Percentiles rank a stretch among this genome's conserved stretches.
Evolutionary conservation across 2,888 invertebrate genomes (phyloP).

Genomic region (Schizotus pectinicornis): DNA sequence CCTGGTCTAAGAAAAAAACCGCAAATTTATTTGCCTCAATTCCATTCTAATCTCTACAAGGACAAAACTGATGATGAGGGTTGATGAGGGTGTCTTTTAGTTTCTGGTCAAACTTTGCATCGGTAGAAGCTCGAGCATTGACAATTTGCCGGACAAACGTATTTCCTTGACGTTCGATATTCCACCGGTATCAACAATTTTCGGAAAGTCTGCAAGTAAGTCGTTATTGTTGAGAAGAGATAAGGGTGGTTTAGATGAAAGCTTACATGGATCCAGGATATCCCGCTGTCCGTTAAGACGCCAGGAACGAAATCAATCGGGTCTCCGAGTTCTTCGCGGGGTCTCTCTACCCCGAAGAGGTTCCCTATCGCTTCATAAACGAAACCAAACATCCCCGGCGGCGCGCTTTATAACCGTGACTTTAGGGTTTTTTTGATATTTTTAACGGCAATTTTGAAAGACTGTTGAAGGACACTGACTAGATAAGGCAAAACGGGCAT

Average conservation of each 20-base stretch:
- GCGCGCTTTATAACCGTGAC: slow-evolving; percentile 1
- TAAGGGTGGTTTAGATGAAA: not conserved
- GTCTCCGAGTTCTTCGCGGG: slow-evolving; percentile 41
- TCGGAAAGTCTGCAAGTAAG: slow-evolving; percentile 39
- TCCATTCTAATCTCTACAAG: too few relatives aligned
- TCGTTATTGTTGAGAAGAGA: not conserved
- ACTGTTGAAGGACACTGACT: slow-evolving; percentile 6
- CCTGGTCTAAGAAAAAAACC: too few relatives aligned
- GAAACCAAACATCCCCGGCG: slow-evolving; percentile 9
- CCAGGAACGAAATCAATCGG: slow-evolving; percentile 50
- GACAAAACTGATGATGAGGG: too few relatives aligned
- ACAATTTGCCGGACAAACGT: not conserved
- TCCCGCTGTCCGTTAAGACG: slow-evolving; percentile 46
- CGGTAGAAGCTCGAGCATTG: too few relatives aligned
- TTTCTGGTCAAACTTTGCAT: too few relatives aligned
- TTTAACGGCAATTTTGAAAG: slow-evolving; percentile 14
- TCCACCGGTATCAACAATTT: slow-evolving; percentile 38
- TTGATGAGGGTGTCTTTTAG: too few relatives aligned
- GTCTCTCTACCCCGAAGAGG: slow-evolving; percentile 41
- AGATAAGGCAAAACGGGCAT: too few relatives aligned
- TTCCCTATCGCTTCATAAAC: slow-evolving; percentile 43
- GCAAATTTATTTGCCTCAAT: too few relatives aligned
- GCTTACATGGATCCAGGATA: slow-evolving; percentile 40
- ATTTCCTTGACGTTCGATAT: slow-evolving; percentile 15
- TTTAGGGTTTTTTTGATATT: not conserved